Evolutionary conservation across 2,113 vertebrate species (phyloP).

Genomic region (Perca fluviatilis): DNA sequence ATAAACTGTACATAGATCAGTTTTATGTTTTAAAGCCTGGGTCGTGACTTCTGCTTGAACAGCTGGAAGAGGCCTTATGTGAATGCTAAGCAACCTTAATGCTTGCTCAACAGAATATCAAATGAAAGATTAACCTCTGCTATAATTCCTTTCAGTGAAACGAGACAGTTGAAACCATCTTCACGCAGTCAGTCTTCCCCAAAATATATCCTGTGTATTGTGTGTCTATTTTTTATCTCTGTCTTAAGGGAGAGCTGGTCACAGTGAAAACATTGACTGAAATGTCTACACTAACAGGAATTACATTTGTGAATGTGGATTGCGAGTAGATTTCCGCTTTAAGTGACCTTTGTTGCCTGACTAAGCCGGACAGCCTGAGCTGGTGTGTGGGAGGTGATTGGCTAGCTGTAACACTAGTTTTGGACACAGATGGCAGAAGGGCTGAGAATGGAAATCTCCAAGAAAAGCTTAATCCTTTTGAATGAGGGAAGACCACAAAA

Average conservation of each 20-base stretch:
- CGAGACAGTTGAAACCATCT: not conserved
- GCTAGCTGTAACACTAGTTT: not conserved
- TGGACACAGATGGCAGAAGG: conserved; percentile 19
- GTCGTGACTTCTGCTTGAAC: not conserved
- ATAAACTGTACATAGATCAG: not conserved
- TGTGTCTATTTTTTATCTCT: not conserved
- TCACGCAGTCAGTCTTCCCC: not conserved
- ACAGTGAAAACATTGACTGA: not conserved
- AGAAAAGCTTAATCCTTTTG: conserved; percentile 14
- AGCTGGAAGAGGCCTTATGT: not conserved
- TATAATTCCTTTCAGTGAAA: not conserved
- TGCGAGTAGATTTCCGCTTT: not conserved
- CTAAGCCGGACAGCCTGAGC: not conserved
- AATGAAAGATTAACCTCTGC: not conserved
- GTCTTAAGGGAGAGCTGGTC: not conserved
- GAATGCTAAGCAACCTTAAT: not conserved
- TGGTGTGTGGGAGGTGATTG: conserved; percentile 20
- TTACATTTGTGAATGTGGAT: conserved; percentile 1
- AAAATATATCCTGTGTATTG: not conserved
- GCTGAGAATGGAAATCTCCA: conserved; percentile 12
- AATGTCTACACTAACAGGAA: not conserved
- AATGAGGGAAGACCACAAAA: not conserved
- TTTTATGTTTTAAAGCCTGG: not conserved
- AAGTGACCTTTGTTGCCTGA: not conserved
- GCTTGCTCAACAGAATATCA: not conserved